Base-by-base conservation (phyloP, 2,888 invertebrate species). In the Oxycera nigricornis region DNA sequence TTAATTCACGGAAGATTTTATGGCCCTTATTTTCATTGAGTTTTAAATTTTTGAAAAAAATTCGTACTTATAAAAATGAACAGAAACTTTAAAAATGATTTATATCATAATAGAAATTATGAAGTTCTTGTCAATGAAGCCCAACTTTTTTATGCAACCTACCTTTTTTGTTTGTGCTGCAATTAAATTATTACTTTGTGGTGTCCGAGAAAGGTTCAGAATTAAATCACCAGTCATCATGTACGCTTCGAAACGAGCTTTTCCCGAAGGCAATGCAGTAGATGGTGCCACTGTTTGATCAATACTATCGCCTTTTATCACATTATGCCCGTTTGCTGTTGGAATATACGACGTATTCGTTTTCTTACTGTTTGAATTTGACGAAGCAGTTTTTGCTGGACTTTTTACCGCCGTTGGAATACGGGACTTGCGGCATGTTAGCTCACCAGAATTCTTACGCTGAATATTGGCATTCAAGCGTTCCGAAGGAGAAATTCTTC, bases 141-240 rank as follows among this genome's bases (percentile, higher is more conserved):
- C n/a, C n/a, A n/a, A n/a, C n/a, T n/a, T n/a, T n/a, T n/a, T n/a
- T n/a, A 52, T 6, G 55, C 22, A 14, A 46, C 7, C 68, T 75
- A 86, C 85, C 81, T 86, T 86, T 79, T 84, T 86, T 75, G 83
- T 82, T 76, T 86, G 85, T 41, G 81, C 88, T 72, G 90, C 89
- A 73, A 91, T 84, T 75, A 91, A 86, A 79, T 87, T 88, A 77
- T 88, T 87, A 79, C 88, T 89, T 81, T 91, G 91, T 78, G 93
- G 92, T 75, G 93, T 93, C 80, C 94, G 88, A 76, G 96, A 95
- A 79, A 97, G 90, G 86, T 96, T 96, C 80, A 97, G 90, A 84
- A 97, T 97, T 82, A 96, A 91, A 86, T 97, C 97, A 59, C 97
- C 97, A 31, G 97, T 97, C 97, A 97, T 97, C 92, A 97, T 94